A percentile compares a stretch with the other conserved stretches of the same genome.
phyloP scores from a whole-genome alignment of 2,113 vertebrate genomes.

The Perca schrenkii region DNA sequence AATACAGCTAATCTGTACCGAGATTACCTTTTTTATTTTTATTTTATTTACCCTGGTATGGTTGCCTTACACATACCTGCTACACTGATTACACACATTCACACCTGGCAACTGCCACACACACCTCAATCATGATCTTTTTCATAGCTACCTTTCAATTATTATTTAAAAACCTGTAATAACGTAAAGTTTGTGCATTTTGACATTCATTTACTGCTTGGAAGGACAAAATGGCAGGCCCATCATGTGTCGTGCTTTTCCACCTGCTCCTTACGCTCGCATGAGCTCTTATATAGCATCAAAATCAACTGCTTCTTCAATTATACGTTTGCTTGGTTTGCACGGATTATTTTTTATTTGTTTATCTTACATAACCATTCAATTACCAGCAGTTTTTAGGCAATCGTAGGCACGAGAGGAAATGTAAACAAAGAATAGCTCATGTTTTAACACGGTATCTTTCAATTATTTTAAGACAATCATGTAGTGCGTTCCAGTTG shows the following conservation, averaged over 20 bases:
- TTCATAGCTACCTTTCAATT: not conserved
- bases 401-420: not conserved
- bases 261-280: not conserved
- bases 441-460: not conserved
- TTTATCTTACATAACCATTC: not conserved
- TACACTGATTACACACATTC: not conserved
- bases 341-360: not conserved
- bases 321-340: not conserved
- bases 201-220: not conserved
- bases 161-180: not conserved
- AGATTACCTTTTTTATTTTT: not conserved
- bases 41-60: not conserved
- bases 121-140: not conserved
- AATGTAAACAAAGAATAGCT: constrained; percentile 42
- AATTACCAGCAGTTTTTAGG: not conserved
- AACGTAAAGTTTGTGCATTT: constrained; percentile 1
- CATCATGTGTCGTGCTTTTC: constrained; percentile 4
- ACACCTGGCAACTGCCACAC: not conserved
- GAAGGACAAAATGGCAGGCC: constrained; percentile 63
- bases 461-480: not conserved
- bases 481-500: not conserved
- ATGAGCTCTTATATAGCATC: not conserved
- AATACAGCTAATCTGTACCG: not conserved
- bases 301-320: not conserved
- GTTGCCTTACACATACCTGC: not conserved